A percentile compares a stretch with the other conserved stretches of the same genome.
These are phyloP conservation scores for Protobothrops flavoviridis DNA, from an alignment of 2,113 vertebrate species.

Conservation along the genomic window DNA sequence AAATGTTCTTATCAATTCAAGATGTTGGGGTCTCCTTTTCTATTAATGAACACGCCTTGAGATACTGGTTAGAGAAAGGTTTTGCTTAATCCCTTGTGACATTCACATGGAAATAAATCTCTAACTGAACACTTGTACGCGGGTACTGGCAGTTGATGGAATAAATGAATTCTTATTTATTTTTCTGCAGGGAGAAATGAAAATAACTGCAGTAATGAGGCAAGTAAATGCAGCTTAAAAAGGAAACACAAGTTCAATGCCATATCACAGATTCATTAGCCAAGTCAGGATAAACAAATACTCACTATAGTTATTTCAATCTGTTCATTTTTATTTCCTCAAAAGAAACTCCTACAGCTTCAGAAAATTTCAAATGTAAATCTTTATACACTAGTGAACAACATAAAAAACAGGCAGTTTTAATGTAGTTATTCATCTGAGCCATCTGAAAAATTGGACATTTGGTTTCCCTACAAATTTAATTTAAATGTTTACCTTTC, in stretches of 20 bases:
- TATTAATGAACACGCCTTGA: not conserved
- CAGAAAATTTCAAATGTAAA: constrained; percentile 37
- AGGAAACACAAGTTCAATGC: fast-evolving
- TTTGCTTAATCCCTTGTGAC: not conserved
- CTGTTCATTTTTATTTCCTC: constrained; percentile 53
- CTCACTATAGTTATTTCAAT: not conserved
- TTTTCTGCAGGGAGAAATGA: not conserved
- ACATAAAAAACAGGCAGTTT: constrained; percentile 41
- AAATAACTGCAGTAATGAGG: fast-evolving
- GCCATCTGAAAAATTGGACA: not conserved
- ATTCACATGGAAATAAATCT: not conserved
- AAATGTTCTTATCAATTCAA: not conserved
- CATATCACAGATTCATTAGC: not conserved
- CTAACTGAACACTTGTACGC: not conserved
- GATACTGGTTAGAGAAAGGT: not conserved
- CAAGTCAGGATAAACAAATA: constrained; percentile 6
- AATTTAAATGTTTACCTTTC: constrained; percentile 8
- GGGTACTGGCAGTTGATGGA: not conserved
- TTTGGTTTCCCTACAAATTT: constrained; percentile 27
- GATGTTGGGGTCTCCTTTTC: not conserved
- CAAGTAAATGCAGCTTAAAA: fast-evolving
- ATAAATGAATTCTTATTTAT: not conserved
- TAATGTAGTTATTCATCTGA: constrained; percentile 17
- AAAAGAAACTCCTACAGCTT: constrained; percentile 51
- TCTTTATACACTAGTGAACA: constrained; percentile 29